Conservation (phyloP, 2,888 invertebrate species). For the Cordylochernes scorpioides region DNA sequence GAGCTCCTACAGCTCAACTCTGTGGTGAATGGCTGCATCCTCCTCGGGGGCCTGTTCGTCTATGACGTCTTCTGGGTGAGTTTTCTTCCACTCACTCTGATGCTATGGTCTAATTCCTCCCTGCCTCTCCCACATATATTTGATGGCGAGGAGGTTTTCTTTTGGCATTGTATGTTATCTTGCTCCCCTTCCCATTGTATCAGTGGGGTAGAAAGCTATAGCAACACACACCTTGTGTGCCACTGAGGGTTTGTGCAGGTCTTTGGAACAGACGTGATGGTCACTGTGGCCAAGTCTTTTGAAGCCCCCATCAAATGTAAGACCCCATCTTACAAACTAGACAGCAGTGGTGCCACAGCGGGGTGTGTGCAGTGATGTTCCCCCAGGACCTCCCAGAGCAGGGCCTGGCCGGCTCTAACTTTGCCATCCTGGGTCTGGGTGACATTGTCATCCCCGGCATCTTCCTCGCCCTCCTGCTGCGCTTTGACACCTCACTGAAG, state of each 20-base stretch:
- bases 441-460: conserved; percentile 98
- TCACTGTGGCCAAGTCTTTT: conserved; percentile 91
- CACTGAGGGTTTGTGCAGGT: conserved; percentile 25
- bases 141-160: conserved; percentile 1
- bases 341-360: conserved; percentile 3
- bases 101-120: conserved; percentile 4
- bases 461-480: conserved; percentile 79
- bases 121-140: no score
- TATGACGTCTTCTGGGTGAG: conserved; percentile 94
- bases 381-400: conserved; percentile 87
- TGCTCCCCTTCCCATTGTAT: neutral
- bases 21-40: conserved; percentile 71
- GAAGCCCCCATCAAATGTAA: conserved; percentile 92
- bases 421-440: conserved; percentile 94
- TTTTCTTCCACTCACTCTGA: neutral
- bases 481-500: conserved; percentile 80
- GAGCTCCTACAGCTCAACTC: conserved; percentile 86
- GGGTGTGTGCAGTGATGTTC: conserved; percentile 63
- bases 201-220: neutral
- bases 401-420: conserved; percentile 66
- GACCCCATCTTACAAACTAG: conserved; percentile 19
- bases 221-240: neutral
- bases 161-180: neutral
- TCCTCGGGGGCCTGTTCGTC: conserved; percentile 78
- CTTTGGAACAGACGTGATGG: conserved; percentile 99